Percentiles rank a stretch among this genome's conserved stretches.
Evolutionary conservation across 2,888 invertebrate genomes (phyloP).

Genomic region (Drosophila quasianomalipes): DNA sequence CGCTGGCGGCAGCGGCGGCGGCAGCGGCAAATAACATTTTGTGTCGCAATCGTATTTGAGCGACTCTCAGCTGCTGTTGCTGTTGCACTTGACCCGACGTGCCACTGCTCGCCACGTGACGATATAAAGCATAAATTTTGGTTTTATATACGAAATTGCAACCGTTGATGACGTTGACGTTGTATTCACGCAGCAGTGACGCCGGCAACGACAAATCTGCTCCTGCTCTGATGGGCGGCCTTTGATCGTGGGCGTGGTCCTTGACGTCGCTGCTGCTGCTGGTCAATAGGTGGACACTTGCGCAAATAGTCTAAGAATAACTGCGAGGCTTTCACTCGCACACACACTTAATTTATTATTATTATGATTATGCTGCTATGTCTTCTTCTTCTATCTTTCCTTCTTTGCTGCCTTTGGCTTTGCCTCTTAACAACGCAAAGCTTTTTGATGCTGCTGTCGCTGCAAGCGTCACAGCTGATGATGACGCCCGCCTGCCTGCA

Average conservation of each 20-base stretch:
- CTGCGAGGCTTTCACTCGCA: constrained; percentile 65
- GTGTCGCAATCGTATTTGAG: constrained; percentile 68
- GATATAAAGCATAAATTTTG: constrained; percentile 81
- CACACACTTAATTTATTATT: constrained; percentile 66
- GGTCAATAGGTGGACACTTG: constrained; percentile 75
- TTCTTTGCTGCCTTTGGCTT: constrained; percentile 52
- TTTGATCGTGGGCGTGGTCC: constrained; percentile 56
- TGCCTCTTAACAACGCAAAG: constrained; percentile 49
- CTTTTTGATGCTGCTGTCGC: constrained; percentile 50
- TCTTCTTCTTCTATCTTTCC: constrained; percentile 24
- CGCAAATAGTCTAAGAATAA: constrained; percentile 81
- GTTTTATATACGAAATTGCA: constrained; percentile 81
- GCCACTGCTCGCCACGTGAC: constrained; percentile 77
- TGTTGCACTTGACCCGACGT: constrained; percentile 80
- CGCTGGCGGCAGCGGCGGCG: constrained; percentile 50
- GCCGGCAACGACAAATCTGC: constrained; percentile 58
- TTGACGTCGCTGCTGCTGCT: constrained; percentile 52
- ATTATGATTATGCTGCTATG: constrained; percentile 37
- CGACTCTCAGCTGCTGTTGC: constrained; percentile 80
- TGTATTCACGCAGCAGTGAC: constrained; percentile 65
- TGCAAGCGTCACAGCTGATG: constrained; percentile 68
- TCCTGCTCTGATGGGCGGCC: constrained; percentile 24
- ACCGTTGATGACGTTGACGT: constrained; percentile 72
- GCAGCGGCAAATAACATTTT: constrained; percentile 81
- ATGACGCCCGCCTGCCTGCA: constrained; percentile 68